Conservation (phyloP, 2,113 vertebrate species). For the Cochlearius cochlearius region DNA sequence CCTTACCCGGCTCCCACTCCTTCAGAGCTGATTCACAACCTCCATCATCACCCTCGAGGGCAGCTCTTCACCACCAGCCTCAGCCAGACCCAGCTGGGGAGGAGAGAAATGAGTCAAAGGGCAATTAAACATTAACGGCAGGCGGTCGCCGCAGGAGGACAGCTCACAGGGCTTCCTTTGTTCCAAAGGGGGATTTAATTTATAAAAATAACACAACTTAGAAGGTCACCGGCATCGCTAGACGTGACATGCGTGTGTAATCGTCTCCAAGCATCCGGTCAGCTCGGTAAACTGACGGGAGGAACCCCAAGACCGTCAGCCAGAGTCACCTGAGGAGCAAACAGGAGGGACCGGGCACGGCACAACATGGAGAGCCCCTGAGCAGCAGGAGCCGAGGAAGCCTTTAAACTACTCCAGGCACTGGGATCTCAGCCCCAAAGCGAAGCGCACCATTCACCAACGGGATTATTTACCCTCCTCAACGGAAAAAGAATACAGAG, state of each 20-base stretch:
- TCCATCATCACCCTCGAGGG: neutral
- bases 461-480: neutral
- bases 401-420: neutral
- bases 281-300: neutral
- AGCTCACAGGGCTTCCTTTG: neutral
- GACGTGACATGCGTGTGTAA: slow-evolving; percentile 19
- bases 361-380: neutral
- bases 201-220: slow-evolving; percentile 66
- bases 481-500: neutral
- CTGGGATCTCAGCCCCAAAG: neutral
- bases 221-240: slow-evolving; percentile 42
- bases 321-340: slow-evolving; percentile 25
- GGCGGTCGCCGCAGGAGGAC: neutral
- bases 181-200: slow-evolving; percentile 56
- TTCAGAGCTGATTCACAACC: neutral
- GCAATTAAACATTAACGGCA: slow-evolving; percentile 6
- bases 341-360: neutral
- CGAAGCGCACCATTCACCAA: neutral
- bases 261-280: neutral
- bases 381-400: neutral
- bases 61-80: neutral
- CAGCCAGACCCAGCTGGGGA: neutral
- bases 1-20: neutral
- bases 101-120: neutral
- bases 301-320: neutral